These are phyloP conservation scores for Rhinichthys klamathensis DNA, from an alignment of 2,113 vertebrate species.

Conservation along the genomic window DNA sequence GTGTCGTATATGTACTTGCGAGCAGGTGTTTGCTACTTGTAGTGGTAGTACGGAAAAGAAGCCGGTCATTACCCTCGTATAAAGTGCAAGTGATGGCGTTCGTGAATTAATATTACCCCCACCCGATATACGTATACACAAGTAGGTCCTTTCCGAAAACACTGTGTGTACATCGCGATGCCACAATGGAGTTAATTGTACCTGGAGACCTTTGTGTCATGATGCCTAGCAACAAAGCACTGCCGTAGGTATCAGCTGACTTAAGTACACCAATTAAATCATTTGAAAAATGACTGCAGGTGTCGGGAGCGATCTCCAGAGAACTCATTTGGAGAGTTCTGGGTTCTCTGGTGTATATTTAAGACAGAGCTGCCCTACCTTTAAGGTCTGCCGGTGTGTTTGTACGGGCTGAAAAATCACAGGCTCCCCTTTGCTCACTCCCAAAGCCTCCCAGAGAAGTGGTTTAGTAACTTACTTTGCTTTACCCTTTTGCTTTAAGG, in stretches of 20 bases:
- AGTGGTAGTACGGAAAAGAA: not conserved
- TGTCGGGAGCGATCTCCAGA: slow-evolving; percentile 55
- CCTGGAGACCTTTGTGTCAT: slow-evolving; percentile 57
- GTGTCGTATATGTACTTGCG: slow-evolving; percentile 1
- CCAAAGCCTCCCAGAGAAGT: not conserved
- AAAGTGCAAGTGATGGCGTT: slow-evolving; percentile 4
- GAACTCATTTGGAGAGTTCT: slow-evolving; percentile 58
- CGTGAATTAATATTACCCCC: slow-evolving; percentile 31
- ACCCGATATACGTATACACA: not conserved
- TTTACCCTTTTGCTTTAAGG: not conserved
- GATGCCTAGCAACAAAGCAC: slow-evolving; percentile 54
- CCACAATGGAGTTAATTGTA: slow-evolving; percentile 51
- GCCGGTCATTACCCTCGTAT: not conserved
- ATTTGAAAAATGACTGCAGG: slow-evolving; percentile 64
- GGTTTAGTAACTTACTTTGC: slow-evolving; percentile 12
- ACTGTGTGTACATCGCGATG: slow-evolving; percentile 18
- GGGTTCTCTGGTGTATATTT: slow-evolving; percentile 56
- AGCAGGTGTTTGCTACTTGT: slow-evolving; percentile 26
- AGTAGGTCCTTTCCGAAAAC: slow-evolving; percentile 32
- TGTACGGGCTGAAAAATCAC: slow-evolving; percentile 45
- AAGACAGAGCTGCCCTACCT: slow-evolving; percentile 50
- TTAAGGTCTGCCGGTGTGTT: slow-evolving; percentile 47
- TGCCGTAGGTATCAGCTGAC: slow-evolving; percentile 56
- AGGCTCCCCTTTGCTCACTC: slow-evolving; percentile 19
- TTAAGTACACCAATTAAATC: slow-evolving; percentile 61